Percentiles rank a stretch among this genome's conserved stretches.
Evolutionary conservation across 2,888 invertebrate species (phyloP).

Genomic region (Spicauda simplicius): DNA sequence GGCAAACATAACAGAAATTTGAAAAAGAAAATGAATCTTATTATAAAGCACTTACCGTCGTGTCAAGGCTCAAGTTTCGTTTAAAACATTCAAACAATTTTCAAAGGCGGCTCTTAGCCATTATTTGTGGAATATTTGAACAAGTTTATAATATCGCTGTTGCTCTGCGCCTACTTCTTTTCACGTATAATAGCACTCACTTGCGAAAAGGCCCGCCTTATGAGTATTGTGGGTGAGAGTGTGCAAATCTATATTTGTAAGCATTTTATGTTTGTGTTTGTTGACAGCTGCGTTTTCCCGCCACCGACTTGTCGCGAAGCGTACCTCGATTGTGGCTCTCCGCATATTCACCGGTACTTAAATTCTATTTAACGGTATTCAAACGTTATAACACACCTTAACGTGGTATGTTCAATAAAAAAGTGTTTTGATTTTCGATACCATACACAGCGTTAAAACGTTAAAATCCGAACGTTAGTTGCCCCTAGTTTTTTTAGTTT

Average conservation of each 20-base stretch:
- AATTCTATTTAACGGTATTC: too few relatives aligned
- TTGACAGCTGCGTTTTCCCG: conserved; percentile 1
- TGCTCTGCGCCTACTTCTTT: conserved; percentile 5
- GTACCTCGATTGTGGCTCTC: not conserved
- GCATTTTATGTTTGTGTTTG: conserved; percentile 22
- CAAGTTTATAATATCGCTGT: conserved; percentile 11
- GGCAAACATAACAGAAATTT: conserved; percentile 1
- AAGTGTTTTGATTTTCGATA: not conserved
- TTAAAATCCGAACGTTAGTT: too few relatives aligned
- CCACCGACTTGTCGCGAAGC: not conserved
- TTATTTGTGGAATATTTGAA: conserved; percentile 26
- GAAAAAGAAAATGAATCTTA: conserved; percentile 17
- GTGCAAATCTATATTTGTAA: conserved; percentile 24
- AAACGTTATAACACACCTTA: not conserved
- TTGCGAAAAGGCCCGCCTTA: conserved; percentile 6
- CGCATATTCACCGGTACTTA: not conserved
- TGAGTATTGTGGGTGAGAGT: conserved; percentile 9
- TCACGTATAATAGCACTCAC: conserved; percentile 16
- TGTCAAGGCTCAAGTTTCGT: conserved; percentile 7
- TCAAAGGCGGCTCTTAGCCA: conserved; percentile 23
- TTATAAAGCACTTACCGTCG: conserved; percentile 7
- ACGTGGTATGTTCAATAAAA: not conserved
- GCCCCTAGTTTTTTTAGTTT: not conserved
- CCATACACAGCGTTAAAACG: too few relatives aligned
- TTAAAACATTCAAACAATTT: conserved; percentile 25